A percentile compares a stretch with the other conserved stretches of the same genome.
Evolutionary conservation across 2,797 vertebrate species (phyloP).

Genomic region (Zenarchopterus dispar): DNA sequence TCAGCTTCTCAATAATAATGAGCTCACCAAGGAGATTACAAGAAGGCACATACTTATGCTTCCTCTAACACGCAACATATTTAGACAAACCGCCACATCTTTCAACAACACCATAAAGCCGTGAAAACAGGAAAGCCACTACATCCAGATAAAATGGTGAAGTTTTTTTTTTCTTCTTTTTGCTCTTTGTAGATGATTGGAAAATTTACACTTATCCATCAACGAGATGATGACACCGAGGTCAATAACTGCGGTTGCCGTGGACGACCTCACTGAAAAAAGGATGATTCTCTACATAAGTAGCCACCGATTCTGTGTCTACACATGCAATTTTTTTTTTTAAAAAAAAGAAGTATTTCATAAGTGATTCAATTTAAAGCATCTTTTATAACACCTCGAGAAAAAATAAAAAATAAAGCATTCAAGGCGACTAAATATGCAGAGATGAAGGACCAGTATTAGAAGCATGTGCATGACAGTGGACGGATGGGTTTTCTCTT

Average conservation of each 20-base stretch:
- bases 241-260: constrained; percentile 37
- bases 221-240: constrained; percentile 52
- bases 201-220: constrained; percentile 67
- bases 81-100: constrained; percentile 85
- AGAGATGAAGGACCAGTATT: constrained; percentile 45
- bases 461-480: constrained; percentile 45
- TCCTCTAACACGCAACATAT: constrained; percentile 88
- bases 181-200: constrained; percentile 67
- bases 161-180: constrained; percentile 22
- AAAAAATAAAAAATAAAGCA: constrained; percentile 30
- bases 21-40: constrained; percentile 89
- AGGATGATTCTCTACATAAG: constrained; percentile 50
- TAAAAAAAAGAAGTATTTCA: background rate
- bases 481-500: constrained; percentile 58
- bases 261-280: constrained; percentile 47
- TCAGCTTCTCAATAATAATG: constrained; percentile 88
- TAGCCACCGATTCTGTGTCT: constrained; percentile 53
- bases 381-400: constrained; percentile 46
- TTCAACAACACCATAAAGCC: constrained; percentile 85
- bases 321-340: constrained; percentile 18
- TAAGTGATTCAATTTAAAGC: constrained; percentile 67
- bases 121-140: constrained; percentile 84
- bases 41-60: constrained; percentile 90
- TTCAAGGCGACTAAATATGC: constrained; percentile 60
- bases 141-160: constrained; percentile 80